Conservation (phyloP, 1,140 invertebrate genomes). For the Saccostrea cuccullata region DNA sequence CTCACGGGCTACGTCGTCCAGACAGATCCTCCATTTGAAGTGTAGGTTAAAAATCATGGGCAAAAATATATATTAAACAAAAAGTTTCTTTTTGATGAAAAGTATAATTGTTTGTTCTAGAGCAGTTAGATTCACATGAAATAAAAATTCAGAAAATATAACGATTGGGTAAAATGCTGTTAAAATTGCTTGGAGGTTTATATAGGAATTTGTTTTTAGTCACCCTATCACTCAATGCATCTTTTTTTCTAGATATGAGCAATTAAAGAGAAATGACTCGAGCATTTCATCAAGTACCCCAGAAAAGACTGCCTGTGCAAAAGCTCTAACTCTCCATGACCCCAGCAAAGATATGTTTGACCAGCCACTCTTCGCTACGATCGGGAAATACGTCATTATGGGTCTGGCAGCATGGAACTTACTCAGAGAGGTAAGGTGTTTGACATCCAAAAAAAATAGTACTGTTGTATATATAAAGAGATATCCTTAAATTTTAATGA, state of each 20-base stretch:
- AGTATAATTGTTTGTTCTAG: too few relatives aligned
- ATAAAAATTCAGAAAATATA: too few relatives aligned
- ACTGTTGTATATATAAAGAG: too few relatives aligned
- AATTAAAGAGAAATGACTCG: neutral
- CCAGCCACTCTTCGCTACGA: conserved; percentile 69
- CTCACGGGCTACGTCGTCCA: conserved; percentile 79
- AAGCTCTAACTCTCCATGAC: neutral
- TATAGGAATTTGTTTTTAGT: neutral
- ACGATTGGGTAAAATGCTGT: too few relatives aligned
- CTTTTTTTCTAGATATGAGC: conserved; percentile 15
- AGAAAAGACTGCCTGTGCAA: neutral
- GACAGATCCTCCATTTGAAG: conserved; percentile 72
- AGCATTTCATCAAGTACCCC: neutral
- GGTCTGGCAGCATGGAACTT: conserved; percentile 78
- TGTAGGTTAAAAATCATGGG: conserved; percentile 55
- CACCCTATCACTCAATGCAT: neutral
- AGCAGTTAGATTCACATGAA: too few relatives aligned
- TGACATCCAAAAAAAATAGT: neutral
- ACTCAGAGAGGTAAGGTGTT: conserved; percentile 76
- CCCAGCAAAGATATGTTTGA: neutral
- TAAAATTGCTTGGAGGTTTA: too few relatives aligned
- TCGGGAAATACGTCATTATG: conserved; percentile 78
- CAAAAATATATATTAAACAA: too few relatives aligned
- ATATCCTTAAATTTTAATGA: too few relatives aligned
- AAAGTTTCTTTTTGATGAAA: too few relatives aligned